Conservation (phyloP, 2,888 invertebrate species). For the Atrina japonica region DNA sequence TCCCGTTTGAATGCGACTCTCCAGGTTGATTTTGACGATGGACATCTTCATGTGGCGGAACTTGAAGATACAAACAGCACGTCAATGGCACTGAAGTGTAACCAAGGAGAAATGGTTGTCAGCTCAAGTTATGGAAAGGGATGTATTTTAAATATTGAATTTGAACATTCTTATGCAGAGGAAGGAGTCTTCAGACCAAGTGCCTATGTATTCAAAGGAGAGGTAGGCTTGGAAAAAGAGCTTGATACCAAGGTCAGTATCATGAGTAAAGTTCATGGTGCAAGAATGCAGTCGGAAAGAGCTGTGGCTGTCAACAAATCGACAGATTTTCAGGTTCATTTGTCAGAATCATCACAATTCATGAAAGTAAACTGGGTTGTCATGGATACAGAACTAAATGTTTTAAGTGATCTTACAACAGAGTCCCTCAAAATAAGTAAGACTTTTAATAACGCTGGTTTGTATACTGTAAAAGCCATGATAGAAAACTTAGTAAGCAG, state of each 20-base stretch:
- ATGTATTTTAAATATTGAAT: conserved; percentile 63
- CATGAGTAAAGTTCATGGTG: conserved; percentile 46
- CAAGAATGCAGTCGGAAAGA: conserved; percentile 36
- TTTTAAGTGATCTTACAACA: conserved; percentile 41
- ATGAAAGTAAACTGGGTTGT: conserved; percentile 52
- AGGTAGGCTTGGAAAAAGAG: conserved; percentile 29
- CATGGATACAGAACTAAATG: conserved; percentile 27
- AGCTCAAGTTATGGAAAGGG: conserved; percentile 69
- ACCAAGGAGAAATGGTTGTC: conserved; percentile 59
- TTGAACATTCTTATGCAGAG: conserved; percentile 57
- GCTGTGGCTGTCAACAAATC: conserved; percentile 33
- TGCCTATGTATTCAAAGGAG: conserved; percentile 48
- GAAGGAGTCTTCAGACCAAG: conserved; percentile 60
- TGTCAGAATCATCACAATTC: conserved; percentile 41
- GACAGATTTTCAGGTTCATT: conserved; percentile 38
- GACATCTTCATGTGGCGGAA: conserved; percentile 50
- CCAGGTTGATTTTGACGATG: conserved; percentile 65
- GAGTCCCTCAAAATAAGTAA: conserved; percentile 39
- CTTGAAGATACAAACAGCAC: conserved; percentile 59
- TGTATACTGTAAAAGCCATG: conserved; percentile 50
- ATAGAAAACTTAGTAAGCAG: conserved; percentile 57
- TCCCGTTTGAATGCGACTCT: conserved; percentile 61
- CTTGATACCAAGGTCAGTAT: conserved; percentile 38
- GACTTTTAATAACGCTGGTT: conserved; percentile 54
- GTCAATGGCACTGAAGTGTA: conserved; percentile 49